Percentiles rank a stretch among this genome's conserved stretches.
Conservation (phyloP, 1,140 invertebrate genomes). For the Drosophila mojavensis region DNA sequence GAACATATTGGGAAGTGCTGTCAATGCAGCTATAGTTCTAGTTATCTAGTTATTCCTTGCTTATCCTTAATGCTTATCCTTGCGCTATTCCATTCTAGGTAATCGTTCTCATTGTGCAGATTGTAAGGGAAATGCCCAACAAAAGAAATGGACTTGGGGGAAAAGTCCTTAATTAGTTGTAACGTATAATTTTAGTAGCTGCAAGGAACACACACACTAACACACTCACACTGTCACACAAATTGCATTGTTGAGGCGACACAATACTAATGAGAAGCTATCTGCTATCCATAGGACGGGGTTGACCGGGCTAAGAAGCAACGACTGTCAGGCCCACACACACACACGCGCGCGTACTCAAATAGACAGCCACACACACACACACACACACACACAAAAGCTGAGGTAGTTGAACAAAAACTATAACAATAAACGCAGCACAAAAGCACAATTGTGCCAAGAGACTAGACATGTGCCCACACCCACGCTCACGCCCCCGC, state of each 20-base stretch:
- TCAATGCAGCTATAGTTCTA: not conserved
- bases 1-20: too few species aligned
- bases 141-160: constrained; percentile 28
- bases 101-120: constrained; percentile 39
- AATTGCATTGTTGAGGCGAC: constrained; percentile 51
- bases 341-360: constrained; percentile 2
- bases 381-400: constrained; percentile 14
- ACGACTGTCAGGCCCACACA: constrained; percentile 52
- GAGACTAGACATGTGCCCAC: constrained; percentile 41
- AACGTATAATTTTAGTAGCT: constrained; percentile 76
- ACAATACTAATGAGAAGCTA: constrained; percentile 59
- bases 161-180: constrained; percentile 69
- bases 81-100: not conserved
- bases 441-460: constrained; percentile 66
- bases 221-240: constrained; percentile 35
- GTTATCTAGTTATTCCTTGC: too few species aligned
- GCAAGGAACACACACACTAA: constrained; percentile 24
- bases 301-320: constrained; percentile 33
- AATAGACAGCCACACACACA: constrained; percentile 1
- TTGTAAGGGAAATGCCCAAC: constrained; percentile 42
- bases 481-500: not conserved
- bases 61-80: not conserved
- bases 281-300: constrained; percentile 24
- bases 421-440: constrained; percentile 71
- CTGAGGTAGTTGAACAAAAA: constrained; percentile 48